Conservation (phyloP, 2,797 vertebrate genomes). For the Rhabdophis nuchalis region DNA sequence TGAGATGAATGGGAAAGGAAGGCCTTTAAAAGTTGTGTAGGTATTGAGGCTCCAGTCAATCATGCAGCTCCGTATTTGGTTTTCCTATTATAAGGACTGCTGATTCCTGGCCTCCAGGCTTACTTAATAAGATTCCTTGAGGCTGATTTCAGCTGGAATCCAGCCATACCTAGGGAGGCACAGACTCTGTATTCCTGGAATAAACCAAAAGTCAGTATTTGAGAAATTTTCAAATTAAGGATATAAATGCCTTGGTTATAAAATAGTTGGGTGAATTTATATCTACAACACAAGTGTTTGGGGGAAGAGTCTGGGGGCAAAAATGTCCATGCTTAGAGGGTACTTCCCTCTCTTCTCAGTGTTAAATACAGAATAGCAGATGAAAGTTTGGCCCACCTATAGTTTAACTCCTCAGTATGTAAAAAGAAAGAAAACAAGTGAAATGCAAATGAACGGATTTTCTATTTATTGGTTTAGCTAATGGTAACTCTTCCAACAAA, state of each 20-base stretch:
- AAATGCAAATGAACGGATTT: slow-evolving; percentile 3
- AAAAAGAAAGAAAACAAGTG: slow-evolving; percentile 3
- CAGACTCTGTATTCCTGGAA: not conserved
- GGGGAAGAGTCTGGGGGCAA: not conserved
- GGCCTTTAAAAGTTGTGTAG: not conserved
- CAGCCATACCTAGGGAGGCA: not conserved
- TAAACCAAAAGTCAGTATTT: not conserved
- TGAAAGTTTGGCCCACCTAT: not conserved
- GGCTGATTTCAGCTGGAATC: not conserved
- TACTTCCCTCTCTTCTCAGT: not conserved
- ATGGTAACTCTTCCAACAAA: not conserved
- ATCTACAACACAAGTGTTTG: not conserved
- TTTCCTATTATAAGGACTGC: not conserved
- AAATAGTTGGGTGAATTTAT: not conserved
- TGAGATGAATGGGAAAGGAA: not conserved
- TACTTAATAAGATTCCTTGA: not conserved
- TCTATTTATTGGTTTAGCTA: slow-evolving; percentile 22
- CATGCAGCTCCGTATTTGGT: not conserved
- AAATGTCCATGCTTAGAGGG: not conserved
- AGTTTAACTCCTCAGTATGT: not conserved
- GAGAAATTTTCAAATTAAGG: not conserved
- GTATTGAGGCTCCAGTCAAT: not conserved
- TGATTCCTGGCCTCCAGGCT: not conserved
- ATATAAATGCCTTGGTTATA: not conserved
- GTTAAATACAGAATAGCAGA: not conserved